phyloP scores from a whole-genome alignment of 2,888 invertebrate genomes.

The Lissocephala sabroskyi region DNA sequence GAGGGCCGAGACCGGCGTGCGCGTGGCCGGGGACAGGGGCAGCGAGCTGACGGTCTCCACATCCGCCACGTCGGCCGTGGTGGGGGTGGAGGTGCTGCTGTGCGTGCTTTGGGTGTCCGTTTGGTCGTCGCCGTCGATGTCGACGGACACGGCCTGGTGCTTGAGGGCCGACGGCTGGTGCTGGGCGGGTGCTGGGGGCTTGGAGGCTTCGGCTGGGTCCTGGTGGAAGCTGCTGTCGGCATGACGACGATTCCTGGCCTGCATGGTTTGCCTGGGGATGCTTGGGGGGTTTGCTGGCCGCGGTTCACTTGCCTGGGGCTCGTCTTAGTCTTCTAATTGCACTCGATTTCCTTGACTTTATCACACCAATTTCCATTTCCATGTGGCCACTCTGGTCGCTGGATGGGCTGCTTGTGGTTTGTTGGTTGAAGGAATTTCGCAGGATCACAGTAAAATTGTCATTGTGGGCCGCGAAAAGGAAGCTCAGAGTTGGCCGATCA shows the following conservation, averaged over 20 bases:
- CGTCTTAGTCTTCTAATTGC: conserved; percentile 28
- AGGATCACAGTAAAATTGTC: conserved; percentile 18
- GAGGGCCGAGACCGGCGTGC: too few relatives aligned
- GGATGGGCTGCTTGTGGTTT: too few relatives aligned
- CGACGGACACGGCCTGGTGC: too few relatives aligned
- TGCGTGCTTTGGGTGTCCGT: conserved; percentile 52
- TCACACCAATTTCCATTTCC: conserved; percentile 50
- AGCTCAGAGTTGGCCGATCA: too few relatives aligned
- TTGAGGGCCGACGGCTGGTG: too few relatives aligned
- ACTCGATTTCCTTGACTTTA: conserved; percentile 28
- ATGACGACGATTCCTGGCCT: too few relatives aligned
- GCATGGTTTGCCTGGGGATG: neutral
- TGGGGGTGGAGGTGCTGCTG: conserved; percentile 66
- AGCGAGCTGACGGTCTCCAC: conserved; percentile 45
- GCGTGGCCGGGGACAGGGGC: conserved; percentile 36
- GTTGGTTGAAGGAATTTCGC: neutral
- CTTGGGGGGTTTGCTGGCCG: conserved; percentile 6
- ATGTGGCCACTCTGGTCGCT: conserved; percentile 20
- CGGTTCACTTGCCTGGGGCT: conserved; percentile 13
- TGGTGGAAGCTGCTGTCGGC: conserved; percentile 67
- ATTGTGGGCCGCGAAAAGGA: too few relatives aligned
- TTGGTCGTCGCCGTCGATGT: conserved; percentile 39
- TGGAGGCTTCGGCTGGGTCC: conserved; percentile 19
- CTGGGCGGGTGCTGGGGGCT: too few relatives aligned
- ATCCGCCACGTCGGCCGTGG: conserved; percentile 69